Evolutionary conservation across 2,797 vertebrate genomes (phyloP).

Genomic region (Decapterus maruadsi): DNA sequence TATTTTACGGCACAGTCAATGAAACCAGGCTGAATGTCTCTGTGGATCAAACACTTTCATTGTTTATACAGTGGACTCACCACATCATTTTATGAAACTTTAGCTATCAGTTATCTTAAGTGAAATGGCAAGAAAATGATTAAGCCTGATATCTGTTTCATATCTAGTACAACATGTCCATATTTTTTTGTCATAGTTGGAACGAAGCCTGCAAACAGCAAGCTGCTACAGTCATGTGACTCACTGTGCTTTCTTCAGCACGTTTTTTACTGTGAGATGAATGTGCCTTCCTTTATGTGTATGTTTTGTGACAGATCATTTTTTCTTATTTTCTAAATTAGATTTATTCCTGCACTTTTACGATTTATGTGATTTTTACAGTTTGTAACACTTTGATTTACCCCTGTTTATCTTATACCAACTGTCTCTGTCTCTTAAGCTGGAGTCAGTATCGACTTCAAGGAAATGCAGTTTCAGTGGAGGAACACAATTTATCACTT

Average conservation of each 20-base stretch:
- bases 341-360: background rate
- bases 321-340: background rate
- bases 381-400: background rate
- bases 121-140: background rate
- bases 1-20: no score
- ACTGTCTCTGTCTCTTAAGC: background rate
- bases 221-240: background rate
- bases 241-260: background rate
- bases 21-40: no score
- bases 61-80: no score
- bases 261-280: background rate
- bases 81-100: background rate
- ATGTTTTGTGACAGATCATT: background rate
- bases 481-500: background rate
- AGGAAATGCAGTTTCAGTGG: background rate
- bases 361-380: background rate
- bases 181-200: conserved; percentile 2
- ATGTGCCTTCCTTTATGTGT: background rate
- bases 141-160: background rate
- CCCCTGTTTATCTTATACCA: background rate
- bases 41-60: no score
- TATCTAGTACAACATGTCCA: background rate
- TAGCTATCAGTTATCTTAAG: background rate
- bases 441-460: background rate
- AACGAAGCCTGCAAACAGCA: background rate